Conservation (phyloP, 2,113 vertebrate genomes). For the Percopsis transmontana region DNA sequence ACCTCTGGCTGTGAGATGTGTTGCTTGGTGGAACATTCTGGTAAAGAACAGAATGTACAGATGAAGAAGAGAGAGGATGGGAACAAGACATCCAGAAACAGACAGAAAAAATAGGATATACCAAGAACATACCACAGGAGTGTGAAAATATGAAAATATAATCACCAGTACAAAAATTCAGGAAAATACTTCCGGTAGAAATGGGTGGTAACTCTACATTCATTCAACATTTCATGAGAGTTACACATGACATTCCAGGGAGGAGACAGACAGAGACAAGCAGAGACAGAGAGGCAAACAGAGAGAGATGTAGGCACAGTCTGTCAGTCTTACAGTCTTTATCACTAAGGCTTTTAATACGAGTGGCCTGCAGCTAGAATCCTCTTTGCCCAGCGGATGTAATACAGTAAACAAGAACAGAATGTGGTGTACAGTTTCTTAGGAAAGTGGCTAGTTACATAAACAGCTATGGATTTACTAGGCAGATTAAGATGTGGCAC, state of each 20-base stretch:
- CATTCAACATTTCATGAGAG: not conserved
- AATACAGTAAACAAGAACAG: slow-evolving; percentile 18
- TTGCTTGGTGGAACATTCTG: slow-evolving; percentile 25
- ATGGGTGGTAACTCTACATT: no score
- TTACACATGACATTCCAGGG: no score
- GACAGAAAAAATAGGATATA: not conserved
- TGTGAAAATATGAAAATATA: no score
- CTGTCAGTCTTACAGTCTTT: no score
- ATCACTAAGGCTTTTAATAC: slow-evolving; percentile 47
- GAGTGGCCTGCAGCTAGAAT: slow-evolving; percentile 34
- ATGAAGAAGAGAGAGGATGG: slow-evolving; percentile 15
- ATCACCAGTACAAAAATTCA: no score
- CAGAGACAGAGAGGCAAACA: not conserved
- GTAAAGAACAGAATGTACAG: slow-evolving; percentile 37
- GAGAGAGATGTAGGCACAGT: no score
- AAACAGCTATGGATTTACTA: slow-evolving; percentile 48
- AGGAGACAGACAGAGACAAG: not conserved
- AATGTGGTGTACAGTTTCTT: slow-evolving; percentile 24
- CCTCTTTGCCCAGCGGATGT: not conserved
- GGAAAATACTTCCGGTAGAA: no score
- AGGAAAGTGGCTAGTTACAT: slow-evolving; percentile 38
- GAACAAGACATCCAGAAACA: not conserved
- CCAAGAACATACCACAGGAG: not conserved
- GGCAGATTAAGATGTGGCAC: not conserved
- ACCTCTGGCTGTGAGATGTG: slow-evolving; percentile 41